Percentiles rank a stretch among this genome's conserved stretches.
Evolutionary conservation across 2,113 vertebrate genomes (phyloP).

Genomic region (Pitta sordida): DNA sequence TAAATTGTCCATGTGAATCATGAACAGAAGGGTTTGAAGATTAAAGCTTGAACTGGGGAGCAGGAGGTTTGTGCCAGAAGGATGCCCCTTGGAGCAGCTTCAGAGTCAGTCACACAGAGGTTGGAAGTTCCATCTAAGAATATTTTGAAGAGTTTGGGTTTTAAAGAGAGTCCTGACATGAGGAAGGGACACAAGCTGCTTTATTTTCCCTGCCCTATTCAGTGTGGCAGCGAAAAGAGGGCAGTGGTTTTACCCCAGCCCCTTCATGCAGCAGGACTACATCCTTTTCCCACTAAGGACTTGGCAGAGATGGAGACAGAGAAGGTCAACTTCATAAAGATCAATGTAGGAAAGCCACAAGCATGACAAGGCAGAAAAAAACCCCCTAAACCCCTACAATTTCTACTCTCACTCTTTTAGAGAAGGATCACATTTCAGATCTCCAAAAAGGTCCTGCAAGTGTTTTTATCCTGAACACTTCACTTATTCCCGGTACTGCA

Average conservation of each 20-base stretch:
- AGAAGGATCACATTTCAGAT: not conserved
- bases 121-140: not conserved
- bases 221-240: not conserved
- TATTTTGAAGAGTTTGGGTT: not conserved
- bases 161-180: not conserved
- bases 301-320: not conserved
- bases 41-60: not conserved
- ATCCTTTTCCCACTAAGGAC: not conserved
- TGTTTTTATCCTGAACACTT: not conserved
- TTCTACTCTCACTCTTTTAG: not conserved
- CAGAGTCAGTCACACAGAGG: not conserved
- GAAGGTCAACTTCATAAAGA: not conserved
- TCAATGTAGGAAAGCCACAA: slow-evolving; percentile 11
- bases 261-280: not conserved
- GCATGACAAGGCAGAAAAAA: not conserved
- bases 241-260: not conserved
- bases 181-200: not conserved
- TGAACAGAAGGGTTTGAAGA: not conserved
- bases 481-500: not conserved
- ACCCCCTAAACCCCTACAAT: accelerated
- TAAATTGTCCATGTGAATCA: not conserved
- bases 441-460: not conserved
- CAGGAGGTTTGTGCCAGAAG: not conserved
- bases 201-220: not conserved
- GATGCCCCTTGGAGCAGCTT: not conserved